Base-by-base conservation (phyloP, 2,888 invertebrate species). In the Brenthis hecate region DNA sequence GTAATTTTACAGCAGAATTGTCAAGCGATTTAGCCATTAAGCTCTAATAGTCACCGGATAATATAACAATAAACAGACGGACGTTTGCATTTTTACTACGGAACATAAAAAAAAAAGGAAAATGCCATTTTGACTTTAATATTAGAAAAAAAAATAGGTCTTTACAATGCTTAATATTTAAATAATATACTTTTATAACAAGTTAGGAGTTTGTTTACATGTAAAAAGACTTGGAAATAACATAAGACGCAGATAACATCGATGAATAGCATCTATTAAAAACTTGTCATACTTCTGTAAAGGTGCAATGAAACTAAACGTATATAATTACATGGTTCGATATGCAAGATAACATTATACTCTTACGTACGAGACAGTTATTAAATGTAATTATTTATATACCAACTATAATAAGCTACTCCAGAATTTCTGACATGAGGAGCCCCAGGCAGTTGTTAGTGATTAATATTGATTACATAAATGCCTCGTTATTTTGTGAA, bases 311-410 rank as follows among this genome's bases (percentile, higher is more conserved):
- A 50, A 60, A 60, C 60, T 60, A 50, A 60, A 60, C 13, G n/a
- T 48, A 60, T 48, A 58, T 58, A 60, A 60, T 60, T 32, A 60
- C n/a, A 16, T 58, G 50, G 60, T 28, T 50, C 13, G 48, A 50
- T 43, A 43, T 50, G 60, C 60, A 32, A 60, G 60, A 60, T 50
- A 60, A 50, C 28, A 28, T 60, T 50, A 48, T 60, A 60, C 60
- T n/a, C 50, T 50, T 28, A 50, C 28, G 50, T n/a, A 60, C 28
- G 28, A 50, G 60, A 60, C 50, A 50, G 50, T 60, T 23, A 60
- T 60, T 50, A 60, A 50, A 60, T 50, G 32, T 60, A 60, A 60
- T 60, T 50, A 60, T 60, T 28, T 28, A 60, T 60, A 50, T 60
- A 43, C 36, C 36, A 60, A 50, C 28, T 60, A n/a, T 60, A 60